Base-by-base conservation (phyloP, 2,888 invertebrate genomes). In the Caenorhabditis auriculariae region DNA sequence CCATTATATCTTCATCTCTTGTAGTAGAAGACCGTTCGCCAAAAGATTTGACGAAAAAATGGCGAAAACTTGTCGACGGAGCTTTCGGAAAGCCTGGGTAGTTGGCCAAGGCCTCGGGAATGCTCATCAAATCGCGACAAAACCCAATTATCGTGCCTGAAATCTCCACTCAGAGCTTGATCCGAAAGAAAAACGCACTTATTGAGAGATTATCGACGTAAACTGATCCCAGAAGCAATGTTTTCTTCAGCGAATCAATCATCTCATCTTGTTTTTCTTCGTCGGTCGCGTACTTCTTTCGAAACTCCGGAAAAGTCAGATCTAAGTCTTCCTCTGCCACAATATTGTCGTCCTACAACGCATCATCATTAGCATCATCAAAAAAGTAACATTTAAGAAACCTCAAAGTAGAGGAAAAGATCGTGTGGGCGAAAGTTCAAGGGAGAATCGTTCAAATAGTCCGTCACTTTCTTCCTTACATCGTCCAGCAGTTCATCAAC, bases 11-110 rank as follows among this genome's bases (percentile, higher is more conserved):
- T n/a, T n/a, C n/a, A n/a, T n/a, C n/a, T n/a, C n/a, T n/a, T n/a
- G n/a, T n/a, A n/a, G n/a, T n/a, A n/a, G n/a, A n/a, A n/a, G n/a
- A n/a, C n/a, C n/a, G n/a, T n/a, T n/a, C n/a, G n/a, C n/a, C n/a
- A n/a, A n/a, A n/a, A n/a, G n/a, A n/a, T n/a, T n/a, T n/a, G n/a
- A n/a, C n/a, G n/a, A n/a, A n/a, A n/a, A n/a, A n/a, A 43, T 60
- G 37, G 15, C 46, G 19, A 19, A 60, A 38, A n/a, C 47, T 54
- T 3, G 37, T 23, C 2, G 60, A 52, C 15, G 60, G 60, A 7
- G 45, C 24, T 32, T 51, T 46, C 7, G 60, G 60, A 24, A 55
- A 60, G 7, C 49, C 46, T 15, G 60, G 60, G 2, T 48, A 32
- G 24, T 43, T 26, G 0, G 23, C 4, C 19, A 52, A 52, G 1